These are phyloP conservation scores for Microcebus jonahi DNA, from an alignment of 2,113 vertebrate genomes.

Conservation along the genomic window DNA sequence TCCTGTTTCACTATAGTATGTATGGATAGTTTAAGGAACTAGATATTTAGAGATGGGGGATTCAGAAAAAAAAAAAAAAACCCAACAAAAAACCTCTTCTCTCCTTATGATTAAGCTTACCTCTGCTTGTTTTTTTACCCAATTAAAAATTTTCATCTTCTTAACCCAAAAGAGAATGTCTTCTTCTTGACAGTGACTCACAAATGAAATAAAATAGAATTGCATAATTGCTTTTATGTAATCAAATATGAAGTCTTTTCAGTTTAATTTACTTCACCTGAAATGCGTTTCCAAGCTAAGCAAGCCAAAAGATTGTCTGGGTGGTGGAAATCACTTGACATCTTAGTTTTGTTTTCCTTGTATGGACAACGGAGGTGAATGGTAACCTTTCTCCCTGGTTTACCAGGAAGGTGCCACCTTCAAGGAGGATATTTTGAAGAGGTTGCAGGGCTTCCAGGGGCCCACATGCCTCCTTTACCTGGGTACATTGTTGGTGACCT, in stretches of 20 bases:
- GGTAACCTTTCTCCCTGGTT: neutral
- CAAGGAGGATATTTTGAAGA: neutral
- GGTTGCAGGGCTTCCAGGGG: neutral
- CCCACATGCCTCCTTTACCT: neutral
- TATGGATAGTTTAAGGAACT: slow-evolving; percentile 30
- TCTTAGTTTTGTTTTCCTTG: neutral
- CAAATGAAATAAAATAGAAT: slow-evolving; percentile 50
- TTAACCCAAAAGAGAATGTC: neutral
- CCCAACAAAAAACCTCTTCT: neutral
- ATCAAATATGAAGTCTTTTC: neutral
- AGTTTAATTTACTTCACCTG: slow-evolving; percentile 9
- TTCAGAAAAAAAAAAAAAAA: neutral
- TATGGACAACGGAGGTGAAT: neutral
- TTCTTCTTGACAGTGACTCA: neutral
- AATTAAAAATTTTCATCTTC: slow-evolving; percentile 6
- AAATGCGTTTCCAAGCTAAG: neutral
- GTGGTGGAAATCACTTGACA: neutral
- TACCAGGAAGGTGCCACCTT: neutral
- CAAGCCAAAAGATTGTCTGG: neutral
- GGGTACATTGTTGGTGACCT: neutral
- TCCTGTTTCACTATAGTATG: neutral
- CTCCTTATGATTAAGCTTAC: neutral
- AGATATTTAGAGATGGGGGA: neutral
- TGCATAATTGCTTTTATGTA: neutral
- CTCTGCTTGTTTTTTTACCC: neutral